These are phyloP conservation scores for Motacilla tschutschensis DNA, from an alignment of 2,113 vertebrate species.

Conservation along the genomic window DNA sequence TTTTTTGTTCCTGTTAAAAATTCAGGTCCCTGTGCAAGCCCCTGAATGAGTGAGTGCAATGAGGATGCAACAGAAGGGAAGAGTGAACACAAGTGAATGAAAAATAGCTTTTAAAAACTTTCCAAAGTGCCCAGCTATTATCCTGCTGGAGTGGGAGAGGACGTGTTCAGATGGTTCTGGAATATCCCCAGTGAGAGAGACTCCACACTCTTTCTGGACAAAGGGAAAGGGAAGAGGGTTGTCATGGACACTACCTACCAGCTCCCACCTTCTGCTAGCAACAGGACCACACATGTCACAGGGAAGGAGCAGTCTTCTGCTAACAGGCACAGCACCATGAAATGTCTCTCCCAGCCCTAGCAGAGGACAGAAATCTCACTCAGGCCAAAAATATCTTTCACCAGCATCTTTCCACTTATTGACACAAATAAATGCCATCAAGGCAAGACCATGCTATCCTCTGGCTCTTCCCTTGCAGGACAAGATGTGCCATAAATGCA, in stretches of 20 bases:
- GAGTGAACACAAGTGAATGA: constrained; percentile 22
- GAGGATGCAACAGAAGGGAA: constrained; percentile 21
- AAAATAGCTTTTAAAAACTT: constrained; percentile 29
- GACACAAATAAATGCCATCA: neutral
- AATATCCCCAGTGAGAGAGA: neutral
- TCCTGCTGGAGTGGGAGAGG: constrained; percentile 8
- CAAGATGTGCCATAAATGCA: neutral
- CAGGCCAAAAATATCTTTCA: neutral
- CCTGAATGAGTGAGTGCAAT: neutral
- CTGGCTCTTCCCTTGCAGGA: neutral
- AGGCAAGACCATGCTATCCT: neutral
- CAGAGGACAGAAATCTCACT: neutral
- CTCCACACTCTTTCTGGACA: neutral
- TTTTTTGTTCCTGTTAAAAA: constrained; percentile 13
- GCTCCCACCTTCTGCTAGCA: neutral
- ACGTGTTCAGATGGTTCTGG: neutral
- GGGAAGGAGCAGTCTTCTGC: neutral
- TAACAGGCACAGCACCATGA: neutral
- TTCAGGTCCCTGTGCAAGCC: neutral
- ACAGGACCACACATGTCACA: neutral
- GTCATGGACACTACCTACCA: neutral
- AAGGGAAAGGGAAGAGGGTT: neutral
- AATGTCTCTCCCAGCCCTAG: neutral
- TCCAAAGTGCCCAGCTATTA: constrained; percentile 8
- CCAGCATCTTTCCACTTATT: neutral